Conservation (phyloP, 2,113 vertebrate genomes). For the Ceyx melanurus region DNA sequence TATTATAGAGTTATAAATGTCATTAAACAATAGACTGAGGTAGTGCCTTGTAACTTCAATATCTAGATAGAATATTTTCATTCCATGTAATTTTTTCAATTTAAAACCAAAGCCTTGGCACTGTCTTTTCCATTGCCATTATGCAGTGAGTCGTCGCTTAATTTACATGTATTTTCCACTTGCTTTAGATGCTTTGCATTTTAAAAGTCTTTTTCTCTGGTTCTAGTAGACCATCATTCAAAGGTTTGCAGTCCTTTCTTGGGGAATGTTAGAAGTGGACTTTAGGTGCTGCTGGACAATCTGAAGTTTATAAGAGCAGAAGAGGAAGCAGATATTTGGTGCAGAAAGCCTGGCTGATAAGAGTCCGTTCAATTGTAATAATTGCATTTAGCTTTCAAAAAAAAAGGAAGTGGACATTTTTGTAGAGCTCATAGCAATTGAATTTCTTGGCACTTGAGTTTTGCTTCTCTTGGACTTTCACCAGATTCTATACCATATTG, state of each 20-base stretch:
- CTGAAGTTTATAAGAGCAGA: not conserved
- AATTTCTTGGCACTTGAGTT: not conserved
- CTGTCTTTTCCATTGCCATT: slow-evolving; percentile 6
- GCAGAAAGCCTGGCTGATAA: not conserved
- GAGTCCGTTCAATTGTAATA: not conserved
- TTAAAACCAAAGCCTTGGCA: slow-evolving; percentile 50
- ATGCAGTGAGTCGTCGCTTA: slow-evolving; percentile 16
- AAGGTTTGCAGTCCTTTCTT: slow-evolving; percentile 11
- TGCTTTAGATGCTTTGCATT: slow-evolving; percentile 49
- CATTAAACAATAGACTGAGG: slow-evolving; percentile 74
- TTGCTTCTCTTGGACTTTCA: not conserved
- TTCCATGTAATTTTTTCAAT: no score
- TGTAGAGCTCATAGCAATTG: not conserved
- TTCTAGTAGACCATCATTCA: slow-evolving; percentile 53
- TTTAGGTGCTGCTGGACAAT: slow-evolving; percentile 44
- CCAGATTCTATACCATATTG: not conserved
- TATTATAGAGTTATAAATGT: slow-evolving; percentile 76
- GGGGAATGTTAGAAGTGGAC: slow-evolving; percentile 36
- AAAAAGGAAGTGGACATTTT: not conserved
- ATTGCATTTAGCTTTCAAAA: not conserved
- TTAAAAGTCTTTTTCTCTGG: slow-evolving; percentile 48
- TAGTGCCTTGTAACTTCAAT: slow-evolving; percentile 66
- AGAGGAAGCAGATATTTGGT: not conserved
- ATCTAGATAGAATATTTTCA: not conserved
- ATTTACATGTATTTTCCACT: slow-evolving; percentile 31